Conservation (phyloP, 2,888 invertebrate genomes). For the Hydriomena furcata region DNA sequence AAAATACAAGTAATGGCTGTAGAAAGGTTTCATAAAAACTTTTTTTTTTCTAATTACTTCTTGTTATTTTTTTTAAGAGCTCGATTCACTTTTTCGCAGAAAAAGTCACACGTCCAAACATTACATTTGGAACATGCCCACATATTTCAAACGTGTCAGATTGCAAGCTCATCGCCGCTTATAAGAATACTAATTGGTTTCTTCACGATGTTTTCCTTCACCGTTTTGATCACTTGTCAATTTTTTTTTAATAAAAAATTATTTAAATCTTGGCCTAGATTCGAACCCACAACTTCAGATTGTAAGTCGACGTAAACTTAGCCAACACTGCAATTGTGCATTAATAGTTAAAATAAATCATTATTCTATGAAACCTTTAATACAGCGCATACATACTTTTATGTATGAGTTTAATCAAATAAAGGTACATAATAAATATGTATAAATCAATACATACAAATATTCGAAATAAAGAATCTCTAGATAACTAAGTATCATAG, state of each 20-base stretch:
- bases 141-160: no score
- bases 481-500: constrained; percentile 27
- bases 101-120: background rate
- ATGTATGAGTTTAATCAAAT: constrained; percentile 29
- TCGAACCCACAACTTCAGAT: no score
- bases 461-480: constrained; percentile 24
- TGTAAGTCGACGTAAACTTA: no score
- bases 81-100: background rate
- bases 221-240: no score
- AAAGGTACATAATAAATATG: no score
- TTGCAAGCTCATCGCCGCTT: no score
- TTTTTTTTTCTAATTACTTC: constrained; percentile 15
- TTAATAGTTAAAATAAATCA: background rate
- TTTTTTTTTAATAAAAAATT: no score
- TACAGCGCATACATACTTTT: constrained; percentile 24
- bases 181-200: no score
- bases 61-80: constrained; percentile 10
- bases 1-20: constrained; percentile 11
- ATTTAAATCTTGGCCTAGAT: no score
- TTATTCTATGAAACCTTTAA: constrained; percentile 11
- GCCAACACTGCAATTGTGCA: no score
- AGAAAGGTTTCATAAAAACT: constrained; percentile 17
- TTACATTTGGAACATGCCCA: no score
- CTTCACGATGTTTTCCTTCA: no score
- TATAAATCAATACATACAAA: constrained; percentile 46